Percentiles rank a stretch among this genome's conserved stretches.
These are phyloP conservation scores for Alfaro cultratus DNA, from an alignment of 2,797 vertebrate genomes.

Conservation along the genomic window DNA sequence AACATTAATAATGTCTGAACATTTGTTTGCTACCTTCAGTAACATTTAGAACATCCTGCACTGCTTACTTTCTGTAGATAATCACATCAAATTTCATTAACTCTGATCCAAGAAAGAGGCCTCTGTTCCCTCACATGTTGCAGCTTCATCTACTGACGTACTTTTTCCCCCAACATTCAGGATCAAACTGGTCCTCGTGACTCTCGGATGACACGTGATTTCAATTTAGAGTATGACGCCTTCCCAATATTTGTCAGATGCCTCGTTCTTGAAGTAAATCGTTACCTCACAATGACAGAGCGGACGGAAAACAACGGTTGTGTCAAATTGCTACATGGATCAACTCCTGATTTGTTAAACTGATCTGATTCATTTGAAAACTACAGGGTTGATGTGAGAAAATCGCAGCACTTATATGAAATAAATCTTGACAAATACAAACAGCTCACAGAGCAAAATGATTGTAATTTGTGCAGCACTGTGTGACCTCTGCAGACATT, in stretches of 20 bases:
- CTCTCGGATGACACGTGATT: constrained; percentile 14
- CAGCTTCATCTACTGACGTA: background rate
- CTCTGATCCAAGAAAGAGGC: background rate
- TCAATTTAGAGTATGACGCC: background rate
- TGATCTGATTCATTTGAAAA: constrained; percentile 19
- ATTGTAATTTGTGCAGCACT: constrained; percentile 53
- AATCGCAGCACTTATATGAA: constrained; percentile 28
- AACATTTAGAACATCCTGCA: background rate
- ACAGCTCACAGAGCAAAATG: constrained; percentile 24
- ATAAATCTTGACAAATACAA: constrained; percentile 60
- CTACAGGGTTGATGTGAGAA: constrained; percentile 10
- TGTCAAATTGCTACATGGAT: constrained; percentile 10
- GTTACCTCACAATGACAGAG: constrained; percentile 14
- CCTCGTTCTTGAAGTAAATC: constrained; percentile 12
- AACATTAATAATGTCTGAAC: background rate
- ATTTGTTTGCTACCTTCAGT: background rate
- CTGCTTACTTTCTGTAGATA: constrained; percentile 4
- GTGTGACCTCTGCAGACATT: constrained; percentile 31
- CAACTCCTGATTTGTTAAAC: constrained; percentile 45
- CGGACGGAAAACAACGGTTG: background rate
- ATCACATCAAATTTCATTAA: background rate
- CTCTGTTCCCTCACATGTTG: constrained; percentile 17
- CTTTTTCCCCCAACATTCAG: background rate
- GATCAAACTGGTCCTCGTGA: constrained; percentile 20
- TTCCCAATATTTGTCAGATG: constrained; percentile 11